Base-by-base conservation (phyloP, 2,888 invertebrate genomes). In the Polyommatus iphigenia region DNA sequence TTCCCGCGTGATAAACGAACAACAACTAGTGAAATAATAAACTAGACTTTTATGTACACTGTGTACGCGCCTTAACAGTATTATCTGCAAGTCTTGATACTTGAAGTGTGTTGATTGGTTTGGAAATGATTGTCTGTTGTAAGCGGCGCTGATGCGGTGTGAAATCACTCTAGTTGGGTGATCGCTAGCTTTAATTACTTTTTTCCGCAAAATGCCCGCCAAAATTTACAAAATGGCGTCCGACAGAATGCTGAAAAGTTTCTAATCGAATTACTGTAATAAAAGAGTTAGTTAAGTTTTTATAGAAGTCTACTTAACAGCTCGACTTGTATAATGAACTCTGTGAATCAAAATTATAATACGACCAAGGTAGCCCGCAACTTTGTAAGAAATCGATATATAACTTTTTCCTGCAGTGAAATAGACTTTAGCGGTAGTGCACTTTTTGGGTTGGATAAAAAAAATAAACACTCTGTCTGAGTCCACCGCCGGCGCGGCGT, bases 41-140 rank as follows among this genome's bases (percentile, higher is more conserved):
- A 2, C 57, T 57, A 15, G 0, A n/a, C 15, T n/a, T 18, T 57
- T 4, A 57, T 50, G 62, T 13, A 15, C 50, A 18, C 0, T 76
- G 46, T 76, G 41, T 36, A 67, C 62, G 15, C n/a, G 24, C 15
- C 77, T 41, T 77, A 15, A 77, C 24, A 54, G 50, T 71, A 54
- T 50, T 71, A 41, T 77, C 32, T 20, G 77, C 50, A 77, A 77
- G 18, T 29, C 7, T 59, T 41, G 41, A 77, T 59, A 77, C 72
- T 72, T 36, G 72, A 78, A 78, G 73, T 78, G 72, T 78, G 59
- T 78, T 78, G 77, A 78, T 78, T 78, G 59, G 77, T 78, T 78
- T 73, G 59, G 59, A 73, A 78, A 78, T 62, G 41, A 78, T 77
- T 77, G 36, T 32, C 77, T 78, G 77, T 73, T 41, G 77, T 57